phyloP scores from a whole-genome alignment of 2,797 vertebrate genomes.

The Clamator glandarius region DNA sequence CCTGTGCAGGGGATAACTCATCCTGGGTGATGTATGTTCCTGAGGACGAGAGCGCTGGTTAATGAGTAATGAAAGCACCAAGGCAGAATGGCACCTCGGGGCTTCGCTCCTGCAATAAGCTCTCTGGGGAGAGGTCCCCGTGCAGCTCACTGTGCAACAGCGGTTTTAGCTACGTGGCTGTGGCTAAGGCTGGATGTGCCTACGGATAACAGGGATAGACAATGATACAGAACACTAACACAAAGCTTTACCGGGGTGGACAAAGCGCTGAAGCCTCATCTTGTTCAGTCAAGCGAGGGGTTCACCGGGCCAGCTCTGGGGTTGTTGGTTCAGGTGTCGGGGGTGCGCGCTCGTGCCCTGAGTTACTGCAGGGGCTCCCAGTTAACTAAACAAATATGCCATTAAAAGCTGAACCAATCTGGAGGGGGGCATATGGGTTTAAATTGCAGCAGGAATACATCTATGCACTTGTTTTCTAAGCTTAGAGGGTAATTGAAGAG shows the following conservation, averaged over 20 bases:
- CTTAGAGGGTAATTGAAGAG: not conserved
- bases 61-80: constrained; percentile 46
- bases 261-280: not conserved
- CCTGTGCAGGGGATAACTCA: constrained; percentile 13
- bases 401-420: constrained; percentile 16
- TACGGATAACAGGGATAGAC: fast-evolving
- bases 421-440: not conserved
- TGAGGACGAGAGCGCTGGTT: not conserved
- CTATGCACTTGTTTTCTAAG: constrained; percentile 36
- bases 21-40: constrained; percentile 20
- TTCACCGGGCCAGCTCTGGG: fast-evolving
- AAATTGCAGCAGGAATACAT: constrained; percentile 4
- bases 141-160: not conserved
- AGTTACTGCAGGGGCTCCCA: not conserved
- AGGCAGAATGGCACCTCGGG: not conserved
- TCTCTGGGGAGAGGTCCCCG: not conserved
- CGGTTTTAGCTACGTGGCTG: not conserved
- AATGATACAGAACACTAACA: not conserved
- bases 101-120: not conserved
- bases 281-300: fast-evolving
- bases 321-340: not conserved
- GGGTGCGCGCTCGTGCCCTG: not conserved
- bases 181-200: not conserved
- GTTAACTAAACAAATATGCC: not conserved
- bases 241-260: not conserved